Conservation (phyloP, 2,113 vertebrate genomes). For the Empidonax alnorum region DNA sequence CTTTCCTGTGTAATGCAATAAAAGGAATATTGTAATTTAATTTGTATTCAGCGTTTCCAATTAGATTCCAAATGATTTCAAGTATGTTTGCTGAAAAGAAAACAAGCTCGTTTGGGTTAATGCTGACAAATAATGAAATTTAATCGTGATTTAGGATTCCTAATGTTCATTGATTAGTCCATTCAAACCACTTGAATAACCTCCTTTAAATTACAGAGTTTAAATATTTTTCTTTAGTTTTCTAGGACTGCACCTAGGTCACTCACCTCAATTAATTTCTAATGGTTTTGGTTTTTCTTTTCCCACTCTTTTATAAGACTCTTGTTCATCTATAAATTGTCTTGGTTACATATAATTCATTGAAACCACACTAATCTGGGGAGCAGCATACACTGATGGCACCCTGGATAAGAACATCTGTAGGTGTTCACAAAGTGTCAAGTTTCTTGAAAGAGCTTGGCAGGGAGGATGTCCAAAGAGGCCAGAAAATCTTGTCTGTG, state of each 20-base stretch:
- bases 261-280: neutral
- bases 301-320: neutral
- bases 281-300: neutral
- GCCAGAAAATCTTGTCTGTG: neutral
- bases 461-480: neutral
- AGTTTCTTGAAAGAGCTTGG: neutral
- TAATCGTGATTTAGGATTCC: neutral
- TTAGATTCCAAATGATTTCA: conserved; percentile 17
- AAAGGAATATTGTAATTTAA: neutral
- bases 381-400: neutral
- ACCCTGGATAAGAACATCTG: neutral
- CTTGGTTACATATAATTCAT: neutral
- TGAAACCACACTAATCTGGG: neutral
- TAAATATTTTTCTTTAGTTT: neutral
- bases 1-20: neutral
- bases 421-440: rapidly evolving
- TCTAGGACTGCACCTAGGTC: neutral
- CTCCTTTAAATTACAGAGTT: neutral
- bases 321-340: neutral
- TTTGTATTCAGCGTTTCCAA: neutral
- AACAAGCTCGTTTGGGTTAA: neutral
- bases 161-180: conserved; percentile 5
- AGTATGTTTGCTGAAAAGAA: neutral
- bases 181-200: neutral
- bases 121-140: conserved; percentile 3